These are phyloP conservation scores for Pocillopora damicornis DNA, from an alignment of 64 coral and sea anemone genomes.

Conservation along the genomic window DNA sequence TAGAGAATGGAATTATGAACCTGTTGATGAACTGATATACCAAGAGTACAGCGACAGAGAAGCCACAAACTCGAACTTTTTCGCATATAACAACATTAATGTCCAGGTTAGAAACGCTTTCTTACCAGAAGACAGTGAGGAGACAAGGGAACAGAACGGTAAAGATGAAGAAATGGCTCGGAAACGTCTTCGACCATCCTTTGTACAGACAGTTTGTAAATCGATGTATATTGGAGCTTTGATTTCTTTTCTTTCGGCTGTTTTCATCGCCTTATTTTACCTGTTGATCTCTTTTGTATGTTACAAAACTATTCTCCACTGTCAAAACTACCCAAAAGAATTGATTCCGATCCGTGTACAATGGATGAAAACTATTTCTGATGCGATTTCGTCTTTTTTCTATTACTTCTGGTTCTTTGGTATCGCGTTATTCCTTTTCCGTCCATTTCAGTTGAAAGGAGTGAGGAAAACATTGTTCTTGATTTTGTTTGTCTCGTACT, in stretches of 20 bases:
- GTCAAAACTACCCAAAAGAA: not conserved
- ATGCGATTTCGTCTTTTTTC: not conserved
- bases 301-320: not conserved
- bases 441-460: not conserved
- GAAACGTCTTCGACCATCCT: not conserved
- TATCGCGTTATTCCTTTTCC: not conserved
- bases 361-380: not conserved
- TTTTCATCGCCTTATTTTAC: not conserved
- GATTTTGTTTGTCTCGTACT: not conserved
- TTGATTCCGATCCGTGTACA: not conserved
- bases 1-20: not conserved
- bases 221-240: not conserved
- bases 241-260: not conserved
- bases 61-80: not conserved
- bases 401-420: not conserved
- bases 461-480: not conserved
- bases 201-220: not conserved
- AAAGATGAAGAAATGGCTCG: not conserved
- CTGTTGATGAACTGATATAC: not conserved
- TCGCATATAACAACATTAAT: not conserved
- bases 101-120: not conserved
- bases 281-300: not conserved
- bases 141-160: not conserved
- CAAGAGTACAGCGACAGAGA: not conserved
- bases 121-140: not conserved